Conservation (phyloP, 2,113 vertebrate genomes). For the Anhinga rufa region DNA sequence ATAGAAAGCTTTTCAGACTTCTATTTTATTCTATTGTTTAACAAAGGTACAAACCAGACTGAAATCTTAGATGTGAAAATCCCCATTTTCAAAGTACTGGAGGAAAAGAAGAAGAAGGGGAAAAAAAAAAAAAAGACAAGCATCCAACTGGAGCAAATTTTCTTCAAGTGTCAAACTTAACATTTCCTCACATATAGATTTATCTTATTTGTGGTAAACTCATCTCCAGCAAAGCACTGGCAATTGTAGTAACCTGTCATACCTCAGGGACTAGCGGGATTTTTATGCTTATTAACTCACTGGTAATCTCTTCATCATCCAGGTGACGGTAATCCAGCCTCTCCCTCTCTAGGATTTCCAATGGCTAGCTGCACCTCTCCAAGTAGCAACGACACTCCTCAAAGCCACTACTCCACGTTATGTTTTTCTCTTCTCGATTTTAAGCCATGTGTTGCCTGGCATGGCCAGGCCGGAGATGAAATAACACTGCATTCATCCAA, state of each 20-base stretch:
- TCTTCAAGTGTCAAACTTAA: neutral
- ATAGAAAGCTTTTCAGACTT: neutral
- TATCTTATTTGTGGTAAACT: neutral
- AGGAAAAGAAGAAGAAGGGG: neutral
- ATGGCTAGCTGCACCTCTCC: neutral
- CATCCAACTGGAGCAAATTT: neutral
- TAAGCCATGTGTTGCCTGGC: neutral
- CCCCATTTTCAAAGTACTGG: neutral
- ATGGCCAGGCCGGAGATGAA: neutral
- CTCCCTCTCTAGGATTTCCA: neutral
- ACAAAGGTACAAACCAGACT: neutral
- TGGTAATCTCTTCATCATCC: neutral
- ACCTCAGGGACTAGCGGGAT: neutral
- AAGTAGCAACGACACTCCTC: neutral
- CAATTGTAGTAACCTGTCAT: neutral
- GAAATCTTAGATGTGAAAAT: neutral
- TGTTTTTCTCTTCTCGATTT: neutral
- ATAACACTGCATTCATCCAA: neutral
- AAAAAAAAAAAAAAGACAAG: neutral
- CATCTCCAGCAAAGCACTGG: neutral
- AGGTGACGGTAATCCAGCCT: neutral
- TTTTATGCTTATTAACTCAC: neutral
- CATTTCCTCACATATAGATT: neutral
- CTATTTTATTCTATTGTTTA: neutral
- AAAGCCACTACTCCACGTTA: neutral